Evolutionary conservation across 1,140 invertebrate genomes (phyloP).

Genomic region (Anadara kagoshimensis): DNA sequence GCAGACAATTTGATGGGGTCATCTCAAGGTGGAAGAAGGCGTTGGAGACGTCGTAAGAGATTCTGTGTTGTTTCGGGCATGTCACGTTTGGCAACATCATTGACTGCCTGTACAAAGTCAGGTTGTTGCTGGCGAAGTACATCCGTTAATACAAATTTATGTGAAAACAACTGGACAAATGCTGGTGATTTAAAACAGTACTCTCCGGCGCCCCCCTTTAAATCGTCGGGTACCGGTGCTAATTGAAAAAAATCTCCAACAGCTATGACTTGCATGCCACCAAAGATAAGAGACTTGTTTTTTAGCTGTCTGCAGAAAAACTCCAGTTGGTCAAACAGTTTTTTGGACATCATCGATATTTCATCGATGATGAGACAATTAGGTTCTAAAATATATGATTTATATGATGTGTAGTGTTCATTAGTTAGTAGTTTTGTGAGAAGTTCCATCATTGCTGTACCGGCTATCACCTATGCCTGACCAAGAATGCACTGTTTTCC

Average conservation of each 20-base stretch:
- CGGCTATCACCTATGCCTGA: not conserved
- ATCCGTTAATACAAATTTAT: constrained; percentile 21
- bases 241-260: constrained; percentile 37
- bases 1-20: constrained; percentile 2
- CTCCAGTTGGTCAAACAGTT: not conserved
- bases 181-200: constrained; percentile 25
- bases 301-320: not conserved
- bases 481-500: not conserved
- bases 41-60: not conserved
- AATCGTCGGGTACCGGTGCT: constrained; percentile 26
- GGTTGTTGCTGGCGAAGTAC: constrained; percentile 2
- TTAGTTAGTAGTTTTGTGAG: not conserved
- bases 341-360: not conserved
- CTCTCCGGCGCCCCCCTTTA: constrained; percentile 21
- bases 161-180: constrained; percentile 18
- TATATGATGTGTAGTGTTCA: not conserved
- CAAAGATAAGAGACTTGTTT: constrained; percentile 10
- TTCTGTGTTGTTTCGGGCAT: not conserved
- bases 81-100: constrained; percentile 4
- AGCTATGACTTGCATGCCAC: constrained; percentile 3
- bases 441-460: not conserved
- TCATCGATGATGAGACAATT: not conserved
- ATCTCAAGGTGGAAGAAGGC: not conserved
- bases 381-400: not conserved
- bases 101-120: not conserved